phyloP scores from a whole-genome alignment of 2,888 invertebrate genomes.

The Hypena proboscidalis region DNA sequence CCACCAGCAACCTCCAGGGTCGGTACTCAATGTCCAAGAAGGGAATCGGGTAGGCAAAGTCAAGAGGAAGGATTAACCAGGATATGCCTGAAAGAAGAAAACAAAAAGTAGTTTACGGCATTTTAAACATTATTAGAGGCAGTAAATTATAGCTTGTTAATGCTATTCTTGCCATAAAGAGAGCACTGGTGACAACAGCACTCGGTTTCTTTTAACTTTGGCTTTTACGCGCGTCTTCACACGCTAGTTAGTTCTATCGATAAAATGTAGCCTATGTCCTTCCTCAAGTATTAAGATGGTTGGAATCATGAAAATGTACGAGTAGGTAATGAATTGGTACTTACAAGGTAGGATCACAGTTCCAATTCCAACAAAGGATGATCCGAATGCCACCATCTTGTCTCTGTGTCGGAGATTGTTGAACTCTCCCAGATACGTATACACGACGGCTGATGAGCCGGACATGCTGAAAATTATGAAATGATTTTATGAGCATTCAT shows the following conservation, averaged over 20 bases:
- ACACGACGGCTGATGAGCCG: conserved; percentile 83
- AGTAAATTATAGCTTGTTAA: too few relatives aligned
- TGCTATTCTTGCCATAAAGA: too few relatives aligned
- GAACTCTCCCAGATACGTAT: conserved; percentile 86
- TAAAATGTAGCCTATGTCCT: too few relatives aligned
- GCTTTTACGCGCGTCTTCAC: too few relatives aligned
- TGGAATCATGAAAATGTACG: background rate
- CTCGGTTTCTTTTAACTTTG: too few relatives aligned
- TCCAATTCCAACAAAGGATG: conserved; percentile 78
- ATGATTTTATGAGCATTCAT: background rate
- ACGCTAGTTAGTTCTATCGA: too few relatives aligned
- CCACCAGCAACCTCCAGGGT: conserved; percentile 91
- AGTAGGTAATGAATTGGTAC: conserved; percentile 15
- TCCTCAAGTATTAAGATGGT: too few relatives aligned
- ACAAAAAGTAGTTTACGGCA: background rate
- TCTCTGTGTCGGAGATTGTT: conserved; percentile 76
- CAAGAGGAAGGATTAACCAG: conserved; percentile 88
- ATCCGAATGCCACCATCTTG: conserved; percentile 80
- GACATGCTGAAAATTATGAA: conserved; percentile 61
- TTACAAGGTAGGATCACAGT: conserved; percentile 85
- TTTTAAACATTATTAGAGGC: too few relatives aligned
- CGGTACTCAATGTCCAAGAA: conserved; percentile 85
- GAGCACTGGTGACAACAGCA: too few relatives aligned
- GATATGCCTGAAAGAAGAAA: conserved; percentile 84
- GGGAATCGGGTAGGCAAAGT: conserved; percentile 72